Evolutionary conservation across 2,888 invertebrate genomes (phyloP), one percentile per base, ranked within the genome.

Genomic region (Dryadula phaetusa): DNA sequence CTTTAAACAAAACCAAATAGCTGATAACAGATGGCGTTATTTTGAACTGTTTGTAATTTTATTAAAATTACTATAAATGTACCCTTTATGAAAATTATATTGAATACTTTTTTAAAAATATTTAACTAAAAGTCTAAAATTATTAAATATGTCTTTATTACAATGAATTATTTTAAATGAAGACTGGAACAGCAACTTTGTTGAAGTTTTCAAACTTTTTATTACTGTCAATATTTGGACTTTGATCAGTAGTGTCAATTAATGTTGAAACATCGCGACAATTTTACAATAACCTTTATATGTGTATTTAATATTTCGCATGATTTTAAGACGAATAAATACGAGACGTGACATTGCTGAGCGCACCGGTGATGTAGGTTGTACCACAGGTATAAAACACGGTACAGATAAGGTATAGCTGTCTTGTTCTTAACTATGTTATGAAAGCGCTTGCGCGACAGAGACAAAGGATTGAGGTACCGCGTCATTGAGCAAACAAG

Each of bases 401-500:
- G 79, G 71, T 54, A 70, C 72, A 72, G 75, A 75, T 66, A 65
- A 8, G 53, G 61, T 82, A 80, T 69, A 73, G 67, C 75, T 68
- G 67, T 85, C 86, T 83, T 85, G 72, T 71, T 86, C 77, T 69
- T 40, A n/a, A 66, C 4, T 58, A 68, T 56, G 58, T 49, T 46
- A 22, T 58, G 47, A 28, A 22, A 61, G 18, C 22, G 16, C 54
- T 64, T 25, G 58, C 47, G 28, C 71, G 84, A 88, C 73, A 79
- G 81, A 78, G 87, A 84, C 73, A 70, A 81, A 73, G 66, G 72
- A 75, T 74, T 75, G 76, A 74, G 81, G 79, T 77, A 81, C 85
- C 84, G 84, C 89, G 85, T 86, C 88, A 84, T 83, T 82, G 82
- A 86, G 83, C 87, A 92, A 92, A 91, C 92, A 91, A 87, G 89